These are phyloP conservation scores for Morus bassanus DNA, from an alignment of 2,797 vertebrate species.

Conservation along the genomic window DNA sequence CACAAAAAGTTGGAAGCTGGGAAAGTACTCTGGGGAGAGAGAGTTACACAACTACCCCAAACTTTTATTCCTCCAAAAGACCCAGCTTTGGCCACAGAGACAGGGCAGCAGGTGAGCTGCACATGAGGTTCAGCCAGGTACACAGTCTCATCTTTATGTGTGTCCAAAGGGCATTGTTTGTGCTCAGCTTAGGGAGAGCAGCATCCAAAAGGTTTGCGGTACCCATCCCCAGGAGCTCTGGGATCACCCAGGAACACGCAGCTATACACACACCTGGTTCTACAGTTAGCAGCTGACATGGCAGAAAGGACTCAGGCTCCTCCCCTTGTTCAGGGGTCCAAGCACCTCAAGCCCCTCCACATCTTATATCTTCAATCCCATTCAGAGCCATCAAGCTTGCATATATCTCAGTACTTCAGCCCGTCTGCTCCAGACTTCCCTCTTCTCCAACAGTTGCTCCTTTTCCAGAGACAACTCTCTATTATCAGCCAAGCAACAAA, in stretches of 20 bases:
- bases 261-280: background rate
- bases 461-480: background rate
- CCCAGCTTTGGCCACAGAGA: rapidly evolving
- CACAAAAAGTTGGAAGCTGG: background rate
- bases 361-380: background rate
- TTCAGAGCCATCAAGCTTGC: background rate
- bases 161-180: background rate
- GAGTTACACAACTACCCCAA: background rate
- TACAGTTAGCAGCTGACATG: background rate
- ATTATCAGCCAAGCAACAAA: background rate
- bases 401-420: background rate
- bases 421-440: background rate
- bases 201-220: background rate
- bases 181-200: background rate
- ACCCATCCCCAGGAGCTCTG: background rate
- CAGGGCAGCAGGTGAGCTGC: background rate
- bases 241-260: background rate
- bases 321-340: background rate
- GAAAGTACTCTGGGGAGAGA: background rate
- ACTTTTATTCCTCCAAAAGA: background rate
- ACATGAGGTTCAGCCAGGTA: background rate
- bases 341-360: background rate
- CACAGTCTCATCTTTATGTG: rapidly evolving
- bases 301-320: background rate
- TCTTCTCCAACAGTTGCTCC: background rate